These are phyloP conservation scores for Gymnosoma rotundatum DNA, from an alignment of 2,888 invertebrate genomes.

Conservation along the genomic window DNA sequence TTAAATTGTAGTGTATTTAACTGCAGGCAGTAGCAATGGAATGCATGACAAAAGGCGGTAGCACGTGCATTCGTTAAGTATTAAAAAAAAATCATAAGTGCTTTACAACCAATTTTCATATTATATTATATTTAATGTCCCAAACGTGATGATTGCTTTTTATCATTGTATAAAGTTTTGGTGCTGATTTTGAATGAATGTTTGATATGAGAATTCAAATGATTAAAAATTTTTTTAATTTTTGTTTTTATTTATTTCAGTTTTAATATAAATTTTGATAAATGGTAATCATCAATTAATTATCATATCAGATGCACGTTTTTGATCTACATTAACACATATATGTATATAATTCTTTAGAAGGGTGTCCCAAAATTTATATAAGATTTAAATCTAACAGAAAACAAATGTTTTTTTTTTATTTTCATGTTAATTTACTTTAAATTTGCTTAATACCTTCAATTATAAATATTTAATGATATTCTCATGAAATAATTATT, in stretches of 20 bases:
- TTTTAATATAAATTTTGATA: conserved; percentile 12
- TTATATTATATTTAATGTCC: conserved; percentile 63
- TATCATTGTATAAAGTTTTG: conserved; percentile 14
- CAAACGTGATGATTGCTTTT: conserved; percentile 61
- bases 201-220: conserved; percentile 36
- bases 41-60: conserved; percentile 29
- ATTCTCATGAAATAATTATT: no score
- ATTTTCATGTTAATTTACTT: no score
- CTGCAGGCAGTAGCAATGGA: conserved; percentile 32
- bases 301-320: not conserved
- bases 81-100: conserved; percentile 4
- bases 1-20: conserved; percentile 23
- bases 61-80: conserved; percentile 50
- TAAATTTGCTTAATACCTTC: no score
- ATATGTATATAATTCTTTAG: no score
- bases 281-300: conserved; percentile 45
- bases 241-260: conserved; percentile 11
- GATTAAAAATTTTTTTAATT: conserved; percentile 9
- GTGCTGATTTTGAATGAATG: not conserved
- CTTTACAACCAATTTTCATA: conserved; percentile 53
- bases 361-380: no score
- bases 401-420: no score
- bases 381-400: no score
- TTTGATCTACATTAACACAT: no score
- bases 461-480: no score